Evolutionary conservation across 1,140 invertebrate genomes (phyloP), one percentile per base, ranked within the genome.

Genomic region (Listronotus bonariensis): DNA sequence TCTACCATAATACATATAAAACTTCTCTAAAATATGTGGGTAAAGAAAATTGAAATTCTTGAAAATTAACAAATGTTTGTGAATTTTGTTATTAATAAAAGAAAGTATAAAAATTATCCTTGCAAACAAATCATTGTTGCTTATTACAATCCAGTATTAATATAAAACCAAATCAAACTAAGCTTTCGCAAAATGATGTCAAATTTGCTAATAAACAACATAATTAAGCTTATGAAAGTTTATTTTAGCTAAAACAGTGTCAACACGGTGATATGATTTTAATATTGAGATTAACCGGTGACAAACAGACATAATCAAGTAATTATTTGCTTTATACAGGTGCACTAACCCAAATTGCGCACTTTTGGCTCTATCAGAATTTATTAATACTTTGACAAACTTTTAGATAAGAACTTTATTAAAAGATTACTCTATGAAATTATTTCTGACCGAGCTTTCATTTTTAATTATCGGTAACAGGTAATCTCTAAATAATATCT

Each of bases 271-370:
- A 61, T 61, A 51, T 14, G 59, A 62, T 62, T 62, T 62, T 62
- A 62, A 62, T 62, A 62, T 62, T 45, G 18, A 53, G 59, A 54
- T 62, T 54, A 53, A 42, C 59, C 11, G 32, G 59, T 54, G 59
- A 62, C 59, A 62, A 45, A 54, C 46, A 62, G 12, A 6, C 38
- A 45, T 53, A 62, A 62, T 54, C 40, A 8, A 54, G 10, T 43
- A 54, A 53, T 36, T 62, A 62, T 62, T 62, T 62, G 40, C 36
- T 52, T 54, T 43, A 62, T 62, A 54, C 59, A 62, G 59, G 45
- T 62, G 59, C 59, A 52, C 4, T 48, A 17, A 31, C 11, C n/a
- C 31, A 52, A 51, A 61, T 38, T 59, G 41, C 26, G 31, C n/a
- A 20, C 12, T 42, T 40, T 48, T 6, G 10, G 32, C n/a, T 42